Base-by-base conservation (phyloP, 2,888 invertebrate species). In the Calliopum simillimum region DNA sequence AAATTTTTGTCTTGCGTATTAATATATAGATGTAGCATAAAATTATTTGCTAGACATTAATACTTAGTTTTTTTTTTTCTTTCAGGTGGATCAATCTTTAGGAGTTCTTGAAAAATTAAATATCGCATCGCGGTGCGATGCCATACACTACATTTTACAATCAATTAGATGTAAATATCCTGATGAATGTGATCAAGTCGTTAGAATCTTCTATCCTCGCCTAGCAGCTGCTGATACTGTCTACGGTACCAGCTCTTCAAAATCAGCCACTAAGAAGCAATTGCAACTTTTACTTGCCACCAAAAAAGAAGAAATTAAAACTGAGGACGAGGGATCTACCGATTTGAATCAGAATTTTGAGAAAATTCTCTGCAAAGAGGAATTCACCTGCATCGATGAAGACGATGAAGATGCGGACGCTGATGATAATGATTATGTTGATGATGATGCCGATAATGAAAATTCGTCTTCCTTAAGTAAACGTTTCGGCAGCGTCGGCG, bases 301-400 rank as follows among this genome's bases (percentile, higher is more conserved):
- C 55, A 85, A 84, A 72, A 85, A 82, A 73, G 85, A 85, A 75
- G 83, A 83, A 73, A 76, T 76, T 66, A 81, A 82, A 61, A 77
- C 76, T 58, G 79, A 77, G 33, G 77, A 76, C 72, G 76, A 76
- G 55, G 76, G 73, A 71, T 81, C 82, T 41, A 81, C 84, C 47
- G 85, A 86, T 79, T 79, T 86, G 13, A 86, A 86, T 82, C 85
- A 86, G 73, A 86, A 86, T 77, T 86, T 86, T 74, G 85, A 86
- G 74, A 86, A 86, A 75, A 86, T 86, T 73, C 82, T 85, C 69
- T 86, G 86, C 71, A 85, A 86, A 69, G 86, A 86, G 75, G 85
- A 85, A 76, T 82, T 85, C 69, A 79, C 82, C 81, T 83, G 84
- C 78, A 81, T 83, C 74, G 85, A 83, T 70, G 85, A 85, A 74